These are phyloP conservation scores for Lycorma delicatula DNA, from an alignment of 1,140 invertebrate species.

Conservation along the genomic window DNA sequence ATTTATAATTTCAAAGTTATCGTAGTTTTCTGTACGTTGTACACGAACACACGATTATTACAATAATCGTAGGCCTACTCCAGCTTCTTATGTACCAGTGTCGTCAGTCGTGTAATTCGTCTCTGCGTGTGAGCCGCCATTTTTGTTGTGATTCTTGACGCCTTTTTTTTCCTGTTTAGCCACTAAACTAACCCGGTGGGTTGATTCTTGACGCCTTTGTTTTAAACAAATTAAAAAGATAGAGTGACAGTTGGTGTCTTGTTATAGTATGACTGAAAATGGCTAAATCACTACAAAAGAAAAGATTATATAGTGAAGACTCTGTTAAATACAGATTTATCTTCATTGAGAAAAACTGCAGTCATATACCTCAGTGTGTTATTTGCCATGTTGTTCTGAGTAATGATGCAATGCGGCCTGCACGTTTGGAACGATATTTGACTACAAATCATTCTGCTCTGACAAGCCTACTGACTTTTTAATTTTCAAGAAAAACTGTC, in stretches of 20 bases:
- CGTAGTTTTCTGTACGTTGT: too few species aligned
- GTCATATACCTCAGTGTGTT: constrained; percentile 8
- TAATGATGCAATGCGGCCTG: constrained; percentile 11
- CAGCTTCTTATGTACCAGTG: too few species aligned
- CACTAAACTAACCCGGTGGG: too few species aligned
- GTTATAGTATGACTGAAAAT: neutral
- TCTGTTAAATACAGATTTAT: constrained; percentile 19
- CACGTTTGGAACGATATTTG: constrained; percentile 14
- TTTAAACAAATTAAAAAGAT: neutral
- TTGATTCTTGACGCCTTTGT: too few species aligned
- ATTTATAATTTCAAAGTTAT: too few species aligned
- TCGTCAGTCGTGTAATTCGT: too few species aligned
- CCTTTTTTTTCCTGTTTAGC: too few species aligned
- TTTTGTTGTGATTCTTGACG: too few species aligned
- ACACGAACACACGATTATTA: too few species aligned
- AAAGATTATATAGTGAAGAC: constrained; percentile 14
- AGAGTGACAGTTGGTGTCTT: neutral
- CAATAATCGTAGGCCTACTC: too few species aligned
- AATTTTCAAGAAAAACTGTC: constrained; percentile 6
- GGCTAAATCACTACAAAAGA: constrained; percentile 5
- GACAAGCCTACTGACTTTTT: constrained; percentile 13
- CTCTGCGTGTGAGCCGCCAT: too few species aligned
- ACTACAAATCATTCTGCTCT: constrained; percentile 9
- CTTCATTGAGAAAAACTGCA: constrained; percentile 4
- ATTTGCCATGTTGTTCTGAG: constrained; percentile 12